phyloP scores from a whole-genome alignment of 2,797 vertebrate species.

The Tokudaia muenninki region DNA sequence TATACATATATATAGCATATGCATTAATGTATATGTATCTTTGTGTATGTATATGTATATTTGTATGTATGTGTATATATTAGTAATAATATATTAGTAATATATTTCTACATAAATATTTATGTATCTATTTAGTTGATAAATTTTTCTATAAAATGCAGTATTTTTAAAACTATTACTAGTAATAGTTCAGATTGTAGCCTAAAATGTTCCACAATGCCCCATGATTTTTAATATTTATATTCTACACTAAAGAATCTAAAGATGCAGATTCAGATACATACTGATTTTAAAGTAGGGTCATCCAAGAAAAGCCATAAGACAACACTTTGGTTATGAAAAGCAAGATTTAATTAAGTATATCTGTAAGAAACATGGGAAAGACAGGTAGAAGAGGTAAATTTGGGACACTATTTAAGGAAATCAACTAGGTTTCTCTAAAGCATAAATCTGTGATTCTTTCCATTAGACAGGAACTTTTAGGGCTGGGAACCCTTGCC shows the following conservation, averaged over 20 bases:
- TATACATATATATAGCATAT: background rate
- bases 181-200: background rate
- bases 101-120: background rate
- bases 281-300: background rate
- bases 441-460: background rate
- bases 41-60: background rate
- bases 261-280: background rate
- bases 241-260: background rate
- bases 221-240: background rate
- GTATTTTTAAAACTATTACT: background rate
- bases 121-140: background rate
- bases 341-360: background rate
- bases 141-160: background rate
- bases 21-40: background rate
- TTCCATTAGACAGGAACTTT: background rate
- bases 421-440: background rate
- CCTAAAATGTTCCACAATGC: background rate
- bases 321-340: accelerated
- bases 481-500: accelerated
- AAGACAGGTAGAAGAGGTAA: background rate
- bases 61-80: background rate
- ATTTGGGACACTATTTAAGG: background rate
- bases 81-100: background rate
- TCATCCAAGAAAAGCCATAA: background rate
- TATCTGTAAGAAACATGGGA: background rate